Percentiles rank a stretch among this genome's conserved stretches.
Conservation (phyloP, 2,888 invertebrate genomes). For the Nymphalis c-album region DNA sequence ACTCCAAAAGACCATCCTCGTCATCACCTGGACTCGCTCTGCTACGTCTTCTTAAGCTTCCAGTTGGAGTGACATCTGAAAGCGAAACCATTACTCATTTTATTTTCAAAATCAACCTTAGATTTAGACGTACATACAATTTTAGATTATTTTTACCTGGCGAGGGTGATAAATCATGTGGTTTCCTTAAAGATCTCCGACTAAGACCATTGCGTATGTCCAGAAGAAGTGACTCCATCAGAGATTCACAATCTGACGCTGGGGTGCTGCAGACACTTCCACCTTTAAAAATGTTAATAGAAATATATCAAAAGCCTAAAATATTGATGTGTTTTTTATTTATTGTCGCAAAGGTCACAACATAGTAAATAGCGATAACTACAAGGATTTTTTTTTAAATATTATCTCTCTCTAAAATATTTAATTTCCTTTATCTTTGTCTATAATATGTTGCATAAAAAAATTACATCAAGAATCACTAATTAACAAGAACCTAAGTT, state of each 20-base stretch:
- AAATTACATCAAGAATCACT: too few species aligned
- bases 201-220: slow-evolving; percentile 86
- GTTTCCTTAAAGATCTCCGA: slow-evolving; percentile 68
- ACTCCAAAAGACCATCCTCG: slow-evolving; percentile 92
- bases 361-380: too few species aligned
- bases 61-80: slow-evolving; percentile 92
- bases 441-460: too few species aligned
- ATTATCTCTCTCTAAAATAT: too few species aligned
- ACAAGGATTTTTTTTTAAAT: too few species aligned
- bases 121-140: too few species aligned
- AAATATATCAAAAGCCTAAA: not conserved
- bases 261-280: slow-evolving; percentile 86
- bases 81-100: not conserved
- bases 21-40: slow-evolving; percentile 91
- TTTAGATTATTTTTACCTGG: slow-evolving; percentile 52
- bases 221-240: slow-evolving; percentile 89
- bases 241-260: slow-evolving; percentile 86
- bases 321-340: too few species aligned
- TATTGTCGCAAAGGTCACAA: too few species aligned
- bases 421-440: too few species aligned
- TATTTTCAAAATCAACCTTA: too few species aligned
- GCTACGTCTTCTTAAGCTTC: slow-evolving; percentile 90
- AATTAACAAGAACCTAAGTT: too few species aligned
- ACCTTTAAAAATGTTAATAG: slow-evolving; percentile 41
- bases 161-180: slow-evolving; percentile 66